These are phyloP conservation scores for Cecidostiba fungosa DNA, from an alignment of 2,888 invertebrate species.

Conservation along the genomic window DNA sequence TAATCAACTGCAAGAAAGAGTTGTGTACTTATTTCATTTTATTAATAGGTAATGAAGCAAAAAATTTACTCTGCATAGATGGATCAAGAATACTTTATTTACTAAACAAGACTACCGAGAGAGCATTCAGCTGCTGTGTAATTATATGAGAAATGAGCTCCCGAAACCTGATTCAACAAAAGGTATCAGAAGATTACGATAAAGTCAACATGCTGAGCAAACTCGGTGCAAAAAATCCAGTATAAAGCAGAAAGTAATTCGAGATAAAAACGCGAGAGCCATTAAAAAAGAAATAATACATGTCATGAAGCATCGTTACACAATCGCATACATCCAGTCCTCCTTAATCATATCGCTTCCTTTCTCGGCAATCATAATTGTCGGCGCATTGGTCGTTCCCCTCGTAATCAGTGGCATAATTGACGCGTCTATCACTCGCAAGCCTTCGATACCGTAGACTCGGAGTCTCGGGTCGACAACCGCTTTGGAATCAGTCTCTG, in stretches of 20 bases:
- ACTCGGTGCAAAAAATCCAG: neutral
- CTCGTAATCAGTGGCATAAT: slow-evolving; percentile 81
- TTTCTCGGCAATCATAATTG: slow-evolving; percentile 82
- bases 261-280: neutral
- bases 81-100: too few relatives aligned
- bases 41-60: neutral
- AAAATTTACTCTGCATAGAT: too few relatives aligned
- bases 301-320: slow-evolving; percentile 73
- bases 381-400: slow-evolving; percentile 82
- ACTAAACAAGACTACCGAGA: too few relatives aligned
- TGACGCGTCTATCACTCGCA: slow-evolving; percentile 81
- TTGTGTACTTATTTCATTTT: neutral
- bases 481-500: slow-evolving; percentile 82
- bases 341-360: slow-evolving; percentile 80
- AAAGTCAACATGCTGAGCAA: too few relatives aligned
- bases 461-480: slow-evolving; percentile 83
- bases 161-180: too few relatives aligned
- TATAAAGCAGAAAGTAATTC: neutral
- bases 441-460: slow-evolving; percentile 67
- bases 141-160: too few relatives aligned
- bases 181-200: too few relatives aligned
- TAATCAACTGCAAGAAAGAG: neutral
- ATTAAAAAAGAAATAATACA: neutral
- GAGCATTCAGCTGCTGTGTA: too few relatives aligned
- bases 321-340: slow-evolving; percentile 79